Evolutionary conservation across 1,140 invertebrate species (phyloP).

Genomic region (Hydropsyche tenuis): DNA sequence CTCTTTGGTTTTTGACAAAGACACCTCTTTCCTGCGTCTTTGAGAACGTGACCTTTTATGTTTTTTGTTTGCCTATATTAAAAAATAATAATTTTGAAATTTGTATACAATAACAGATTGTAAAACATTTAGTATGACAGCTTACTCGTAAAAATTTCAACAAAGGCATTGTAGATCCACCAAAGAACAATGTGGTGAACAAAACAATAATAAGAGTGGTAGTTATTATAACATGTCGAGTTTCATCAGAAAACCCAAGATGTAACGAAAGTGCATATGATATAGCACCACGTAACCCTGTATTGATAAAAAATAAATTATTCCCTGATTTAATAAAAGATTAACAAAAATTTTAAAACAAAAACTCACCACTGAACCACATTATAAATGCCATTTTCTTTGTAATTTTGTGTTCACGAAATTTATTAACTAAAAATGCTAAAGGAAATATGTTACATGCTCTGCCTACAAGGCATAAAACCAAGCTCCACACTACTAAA

Average conservation of each 20-base stretch:
- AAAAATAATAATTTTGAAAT: conserved; percentile 9
- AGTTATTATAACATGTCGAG: conserved; percentile 94
- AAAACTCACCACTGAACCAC: conserved; percentile 91
- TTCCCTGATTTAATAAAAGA: not conserved
- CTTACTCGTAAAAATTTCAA: conserved; percentile 77
- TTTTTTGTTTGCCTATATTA: conserved; percentile 67
- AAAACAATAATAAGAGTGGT: conserved; percentile 96
- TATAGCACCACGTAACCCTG: conserved; percentile 93
- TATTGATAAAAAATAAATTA: conserved; percentile 50
- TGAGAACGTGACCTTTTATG: conserved; percentile 67
- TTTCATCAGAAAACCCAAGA: conserved; percentile 93
- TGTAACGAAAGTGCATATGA: conserved; percentile 97
- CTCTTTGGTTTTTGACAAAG: conserved; percentile 95
- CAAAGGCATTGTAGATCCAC: conserved; percentile 96
- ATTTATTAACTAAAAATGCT: conserved; percentile 91
- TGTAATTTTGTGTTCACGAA: conserved; percentile 97
- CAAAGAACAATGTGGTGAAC: conserved; percentile 93
- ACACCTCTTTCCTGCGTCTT: conserved; percentile 83
- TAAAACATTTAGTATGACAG: not conserved
- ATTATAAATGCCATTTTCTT: conserved; percentile 99
- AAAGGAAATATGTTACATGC: conserved; percentile 98
- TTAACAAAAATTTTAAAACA: conserved; percentile 2
- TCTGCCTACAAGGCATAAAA: conserved; percentile 89
- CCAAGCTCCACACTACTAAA: conserved; percentile 91
- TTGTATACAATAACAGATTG: not conserved